Percentiles rank a stretch among this genome's conserved stretches.
Conservation (phyloP, 2,113 vertebrate species). For the Carassius auratus region DNA sequence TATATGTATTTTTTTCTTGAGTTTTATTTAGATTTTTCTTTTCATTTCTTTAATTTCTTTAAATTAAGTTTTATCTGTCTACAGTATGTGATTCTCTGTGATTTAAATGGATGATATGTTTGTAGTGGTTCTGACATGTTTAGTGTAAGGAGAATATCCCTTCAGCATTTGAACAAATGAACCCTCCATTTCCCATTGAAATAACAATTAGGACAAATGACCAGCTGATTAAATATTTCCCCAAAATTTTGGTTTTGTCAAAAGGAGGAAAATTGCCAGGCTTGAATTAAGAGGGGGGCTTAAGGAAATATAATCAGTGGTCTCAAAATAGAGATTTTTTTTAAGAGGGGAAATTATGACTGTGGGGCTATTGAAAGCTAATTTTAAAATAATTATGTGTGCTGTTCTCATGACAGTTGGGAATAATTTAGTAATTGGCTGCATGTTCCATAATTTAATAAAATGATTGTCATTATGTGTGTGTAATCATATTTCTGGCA, state of each 20-base stretch:
- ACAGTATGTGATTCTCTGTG: not conserved
- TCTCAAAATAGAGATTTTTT: conserved; percentile 59
- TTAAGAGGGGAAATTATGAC: conserved; percentile 56
- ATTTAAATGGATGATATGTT: not conserved
- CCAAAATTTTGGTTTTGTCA: conserved; percentile 50
- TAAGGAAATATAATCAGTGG: conserved; percentile 63
- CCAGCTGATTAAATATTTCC: conserved; percentile 53
- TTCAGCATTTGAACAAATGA: conserved; percentile 23
- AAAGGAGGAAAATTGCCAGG: conserved; percentile 55
- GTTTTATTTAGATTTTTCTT: too few relatives aligned
- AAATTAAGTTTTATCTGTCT: too few relatives aligned
- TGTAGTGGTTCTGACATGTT: not conserved
- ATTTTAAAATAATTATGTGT: conserved; percentile 65
- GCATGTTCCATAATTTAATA: conserved; percentile 60
- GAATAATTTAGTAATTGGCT: conserved; percentile 67
- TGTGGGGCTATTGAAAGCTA: conserved; percentile 59
- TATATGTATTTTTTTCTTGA: too few relatives aligned
- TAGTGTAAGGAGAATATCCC: not conserved
- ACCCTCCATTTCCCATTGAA: conserved; percentile 37
- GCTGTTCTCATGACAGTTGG: conserved; percentile 62
- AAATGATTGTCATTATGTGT: conserved; percentile 65
- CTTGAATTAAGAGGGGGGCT: conserved; percentile 58
- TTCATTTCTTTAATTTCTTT: too few relatives aligned
- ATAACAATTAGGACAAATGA: conserved; percentile 57
- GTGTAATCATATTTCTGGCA: conserved; percentile 62